Evolutionary conservation across 2,113 vertebrate species (phyloP), one percentile per base, ranked within the genome.

Genomic region (Eira barbara): DNA sequence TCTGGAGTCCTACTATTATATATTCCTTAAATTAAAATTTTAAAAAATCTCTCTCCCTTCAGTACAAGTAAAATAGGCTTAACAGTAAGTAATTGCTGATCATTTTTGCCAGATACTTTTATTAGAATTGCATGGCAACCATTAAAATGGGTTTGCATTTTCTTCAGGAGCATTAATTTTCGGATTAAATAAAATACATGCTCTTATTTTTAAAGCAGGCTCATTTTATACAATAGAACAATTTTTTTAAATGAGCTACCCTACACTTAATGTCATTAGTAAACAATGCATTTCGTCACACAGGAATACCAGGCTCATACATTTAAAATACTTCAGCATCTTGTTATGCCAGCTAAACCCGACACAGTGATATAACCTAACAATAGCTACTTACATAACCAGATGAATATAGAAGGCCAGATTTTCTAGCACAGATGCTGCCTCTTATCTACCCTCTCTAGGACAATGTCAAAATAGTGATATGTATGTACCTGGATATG

Each of bases 241-340:
- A 96, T 96, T 97, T 98, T 86, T 97, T 97, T 5, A 97, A 98
- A 97, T 95, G 76, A 96, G 95, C 96, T 97, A 97, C 95, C 94
- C 97, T 97, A 91, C 94, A 97, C 90, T 98, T 98, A 97, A 97
- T 96, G 97, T 97, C 98, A 98, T 98, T 98, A 98, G 97, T 97
- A 98, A 98, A 98, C 94, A 97, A 96, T 96, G 84, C n/a, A 23
- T 89, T 97, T 93, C 97, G 92, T 98, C 95, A 73, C 96, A 97
- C 45, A 93, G 81, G 84, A 97, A 97, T 97, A 95, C 81, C 31
- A 97, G 96, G 55, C 91, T 97, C 85, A 81, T 85, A 95, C 71
- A 93, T 96, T 98, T 93, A 97, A 97, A 97, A 95, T 90, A 96
- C 95, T 96, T 92, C 81, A 85, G 83, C 76, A 52, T 96, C 85